Evolutionary conservation across 2,888 invertebrate species (phyloP), one percentile per base, ranked within the genome.

Genomic region (Microchrysa polita): DNA sequence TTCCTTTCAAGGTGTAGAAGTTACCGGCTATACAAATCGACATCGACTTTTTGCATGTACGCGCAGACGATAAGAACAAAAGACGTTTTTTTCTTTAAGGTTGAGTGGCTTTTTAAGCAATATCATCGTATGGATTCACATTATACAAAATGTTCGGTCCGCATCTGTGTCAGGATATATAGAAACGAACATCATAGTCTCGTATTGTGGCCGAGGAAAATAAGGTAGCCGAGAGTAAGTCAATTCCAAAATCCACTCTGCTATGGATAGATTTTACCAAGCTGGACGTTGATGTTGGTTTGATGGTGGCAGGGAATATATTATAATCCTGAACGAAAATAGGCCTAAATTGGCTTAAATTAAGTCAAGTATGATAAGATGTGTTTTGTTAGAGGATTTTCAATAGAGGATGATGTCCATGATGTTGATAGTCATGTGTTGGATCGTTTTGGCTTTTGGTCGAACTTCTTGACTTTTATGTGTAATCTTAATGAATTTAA

Each of bases 331-430:
- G 61, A 67, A 73, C 55, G 77, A 78, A 78, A 78, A 77, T 75
- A 79, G 75, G 78, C 78, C 79, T 77, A 81, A 84, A 84, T 84
- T 83, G 84, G 84, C 83, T 84, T 83, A 84, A 81, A 84, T 82
- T 80, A 83, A 84, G 84, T 84, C 84, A 83, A 84, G 83, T 83
- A 82, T 82, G 80, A 72, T 71, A 52, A 72, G 59, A 48, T 72
- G 23, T 72, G 72, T 60, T 60, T 59, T 44, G 48, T 60, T 55
- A 67, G 61, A n/a, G 61, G 52, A 20, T 18, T 61, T n/a, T 72
- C 48, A 72, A 72, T 72, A 23, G 44, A 34, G 60, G 60, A 18
- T 72, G n/a, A n/a, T 72, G 59, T 44, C 10, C 27, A 53, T 18
- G n/a, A n/a, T n/a, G 44, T 55, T 55, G 71, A 57, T 59, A 22